phyloP scores from a whole-genome alignment of 2,113 vertebrate species.

The Mola mola region DNA sequence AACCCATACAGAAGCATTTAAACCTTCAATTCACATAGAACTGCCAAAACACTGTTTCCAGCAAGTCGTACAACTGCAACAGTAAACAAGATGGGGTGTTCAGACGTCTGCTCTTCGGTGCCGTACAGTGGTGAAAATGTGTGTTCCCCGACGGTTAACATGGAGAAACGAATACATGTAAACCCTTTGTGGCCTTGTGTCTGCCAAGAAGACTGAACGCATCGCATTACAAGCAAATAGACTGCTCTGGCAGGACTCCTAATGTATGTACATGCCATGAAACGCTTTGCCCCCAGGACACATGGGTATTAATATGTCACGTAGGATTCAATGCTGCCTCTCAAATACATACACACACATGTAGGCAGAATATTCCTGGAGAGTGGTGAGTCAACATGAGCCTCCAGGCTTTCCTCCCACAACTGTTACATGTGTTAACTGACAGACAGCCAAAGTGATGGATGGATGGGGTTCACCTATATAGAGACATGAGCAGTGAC shows the following conservation, averaged over 20 bases:
- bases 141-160: slow-evolving; percentile 24
- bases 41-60: slow-evolving; percentile 1
- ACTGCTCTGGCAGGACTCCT: slow-evolving; percentile 28
- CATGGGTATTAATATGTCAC: slow-evolving; percentile 37
- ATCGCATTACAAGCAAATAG: slow-evolving; percentile 50
- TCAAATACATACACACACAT: slow-evolving; percentile 9
- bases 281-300: slow-evolving; percentile 28
- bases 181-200: slow-evolving; percentile 32
- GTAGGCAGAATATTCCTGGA: slow-evolving; percentile 10
- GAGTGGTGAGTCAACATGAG: slow-evolving; percentile 29
- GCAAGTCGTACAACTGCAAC: slow-evolving; percentile 7
- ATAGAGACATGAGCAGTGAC: too few relatives aligned
- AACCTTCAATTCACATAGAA: slow-evolving; percentile 21
- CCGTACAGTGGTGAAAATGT: slow-evolving; percentile 21
- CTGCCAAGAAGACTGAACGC: slow-evolving; percentile 47
- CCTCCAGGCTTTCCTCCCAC: slow-evolving; percentile 27
- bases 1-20: slow-evolving; percentile 14
- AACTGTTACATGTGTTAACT: slow-evolving; percentile 7
- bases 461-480: background rate
- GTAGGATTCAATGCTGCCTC: slow-evolving; percentile 13
- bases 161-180: slow-evolving; percentile 36
- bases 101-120: slow-evolving; percentile 18
- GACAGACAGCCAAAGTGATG: background rate
- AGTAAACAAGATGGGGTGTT: slow-evolving; percentile 24
- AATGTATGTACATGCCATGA: slow-evolving; percentile 42